Conservation (phyloP, 2,113 vertebrate genomes). For the Leptodactylus fuscus region DNA sequence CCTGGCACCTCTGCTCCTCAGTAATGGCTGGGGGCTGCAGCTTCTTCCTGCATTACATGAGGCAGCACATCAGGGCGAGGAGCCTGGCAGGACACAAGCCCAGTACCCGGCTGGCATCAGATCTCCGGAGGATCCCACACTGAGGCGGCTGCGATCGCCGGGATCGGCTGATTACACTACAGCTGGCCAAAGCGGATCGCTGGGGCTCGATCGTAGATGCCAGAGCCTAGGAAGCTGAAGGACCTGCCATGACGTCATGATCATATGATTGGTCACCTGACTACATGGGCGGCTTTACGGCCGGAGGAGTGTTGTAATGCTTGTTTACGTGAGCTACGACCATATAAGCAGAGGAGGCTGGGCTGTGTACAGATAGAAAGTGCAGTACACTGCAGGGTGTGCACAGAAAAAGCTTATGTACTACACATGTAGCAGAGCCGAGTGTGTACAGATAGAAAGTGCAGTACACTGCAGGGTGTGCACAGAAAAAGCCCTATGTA, state of each 20-base stretch:
- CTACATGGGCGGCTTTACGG: neutral
- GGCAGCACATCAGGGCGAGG: neutral
- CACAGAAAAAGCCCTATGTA: too few species aligned
- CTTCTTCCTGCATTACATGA: constrained; percentile 8
- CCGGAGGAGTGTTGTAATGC: neutral
- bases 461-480: too few species aligned
- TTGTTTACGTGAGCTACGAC: neutral
- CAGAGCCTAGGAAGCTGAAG: neutral
- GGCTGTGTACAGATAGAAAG: too few species aligned
- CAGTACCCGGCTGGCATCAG: neutral
- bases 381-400: too few species aligned
- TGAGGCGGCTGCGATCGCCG: too few species aligned
- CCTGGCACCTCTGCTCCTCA: neutral
- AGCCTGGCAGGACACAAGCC: neutral
- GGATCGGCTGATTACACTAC: neutral
- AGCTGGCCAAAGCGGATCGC: neutral
- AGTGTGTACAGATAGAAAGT: too few species aligned
- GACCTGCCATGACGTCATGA: neutral
- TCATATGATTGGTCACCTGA: neutral
- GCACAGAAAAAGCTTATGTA: too few species aligned
- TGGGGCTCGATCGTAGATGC: neutral
- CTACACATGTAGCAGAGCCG: neutral
- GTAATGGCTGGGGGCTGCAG: neutral
- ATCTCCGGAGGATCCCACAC: neutral
- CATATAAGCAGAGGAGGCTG: neutral